Percentiles rank a stretch among this genome's conserved stretches.
phyloP scores from a whole-genome alignment of 2,888 invertebrate genomes.

The Abscondita cerata region DNA sequence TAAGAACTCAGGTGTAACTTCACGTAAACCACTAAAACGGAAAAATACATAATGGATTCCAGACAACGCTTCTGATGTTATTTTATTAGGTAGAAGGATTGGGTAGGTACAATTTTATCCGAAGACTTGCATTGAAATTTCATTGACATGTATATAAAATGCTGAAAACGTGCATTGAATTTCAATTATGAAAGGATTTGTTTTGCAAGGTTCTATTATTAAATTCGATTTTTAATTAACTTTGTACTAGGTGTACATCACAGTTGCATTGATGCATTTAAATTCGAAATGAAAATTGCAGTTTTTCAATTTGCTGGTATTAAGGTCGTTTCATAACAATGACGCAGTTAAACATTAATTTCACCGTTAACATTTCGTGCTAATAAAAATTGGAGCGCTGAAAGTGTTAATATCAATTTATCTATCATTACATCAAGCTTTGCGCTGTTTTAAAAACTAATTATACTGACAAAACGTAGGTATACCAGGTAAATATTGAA shows the following conservation, averaged over 20 bases:
- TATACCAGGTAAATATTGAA: too few relatives aligned
- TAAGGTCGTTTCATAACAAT: too few relatives aligned
- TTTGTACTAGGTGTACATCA: slow-evolving; percentile 6
- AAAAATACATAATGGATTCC: slow-evolving; percentile 26
- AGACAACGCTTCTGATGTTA: slow-evolving; percentile 16
- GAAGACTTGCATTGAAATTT: slow-evolving; percentile 30
- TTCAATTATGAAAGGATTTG: slow-evolving; percentile 30
- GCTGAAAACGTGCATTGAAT: slow-evolving; percentile 30
- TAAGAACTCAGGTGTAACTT: slow-evolving; percentile 14
- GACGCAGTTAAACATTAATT: too few relatives aligned
- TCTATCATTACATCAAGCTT: too few relatives aligned
- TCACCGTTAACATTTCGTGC: too few relatives aligned
- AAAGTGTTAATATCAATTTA: too few relatives aligned
- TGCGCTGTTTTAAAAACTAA: too few relatives aligned
- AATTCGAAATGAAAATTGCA: too few relatives aligned
- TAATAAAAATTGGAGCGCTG: too few relatives aligned
- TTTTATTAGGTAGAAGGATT: slow-evolving; percentile 29
- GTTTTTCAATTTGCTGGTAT: too few relatives aligned
- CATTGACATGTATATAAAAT: slow-evolving; percentile 34
- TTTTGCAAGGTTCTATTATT: slow-evolving; percentile 14
- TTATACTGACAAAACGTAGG: too few relatives aligned
- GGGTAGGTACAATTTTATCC: slow-evolving; percentile 25
- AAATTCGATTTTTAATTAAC: slow-evolving; percentile 26
- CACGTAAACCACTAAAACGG: slow-evolving; percentile 9
- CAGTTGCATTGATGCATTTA: too few relatives aligned